Evolutionary conservation across 2,888 invertebrate genomes (phyloP), one percentile per base, ranked within the genome.

Genomic region (Heliconius hortense): DNA sequence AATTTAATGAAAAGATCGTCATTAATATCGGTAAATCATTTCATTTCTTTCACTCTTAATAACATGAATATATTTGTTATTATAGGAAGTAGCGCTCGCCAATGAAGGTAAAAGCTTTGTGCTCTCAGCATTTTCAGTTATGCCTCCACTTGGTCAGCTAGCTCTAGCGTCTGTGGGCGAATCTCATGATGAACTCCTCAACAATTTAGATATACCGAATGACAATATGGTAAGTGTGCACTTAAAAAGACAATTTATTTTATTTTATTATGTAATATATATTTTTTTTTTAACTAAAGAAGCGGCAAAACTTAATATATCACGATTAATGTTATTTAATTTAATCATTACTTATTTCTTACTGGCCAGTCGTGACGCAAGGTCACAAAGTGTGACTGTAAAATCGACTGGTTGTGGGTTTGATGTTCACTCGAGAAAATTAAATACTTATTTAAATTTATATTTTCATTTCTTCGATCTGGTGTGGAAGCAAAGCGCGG

Each of bases 51-150:
- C 13, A 21, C 2, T 48, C 18, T 26, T 24, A 28, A 18, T 48
- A 48, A 48, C 24, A 68, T 21, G 3, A 43, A 53, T 62, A 39
- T 68, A 13, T 72, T 69, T 81, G 11, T 76, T 74, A 79, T 82
- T 83, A 1, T 80, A 92, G 92, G 89, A 89, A 79, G 87, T 89
- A 4, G 83, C 84, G 0, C 86, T 87, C 28, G 71, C 67, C 1
- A 82, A 89, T 0, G 81, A 83, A 0, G 84, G 81, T 2, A 81
- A 90, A 79, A 94, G 89, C 77, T 82, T 91, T 26, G 88, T 94
- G 15, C 75, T 93, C 63, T 94, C 94, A 0, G 93, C 93, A 0
- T 91, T 91, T 81, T 94, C 94, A 2, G 90, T 93, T 4, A 81
- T 94, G 79, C 81, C 89, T 0, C 91, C 90, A 0, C 85, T 94